A percentile compares a stretch with the other conserved stretches of the same genome.
Evolutionary conservation across 2,797 vertebrate species (phyloP).

Genomic region (Acanthiza pusilla): DNA sequence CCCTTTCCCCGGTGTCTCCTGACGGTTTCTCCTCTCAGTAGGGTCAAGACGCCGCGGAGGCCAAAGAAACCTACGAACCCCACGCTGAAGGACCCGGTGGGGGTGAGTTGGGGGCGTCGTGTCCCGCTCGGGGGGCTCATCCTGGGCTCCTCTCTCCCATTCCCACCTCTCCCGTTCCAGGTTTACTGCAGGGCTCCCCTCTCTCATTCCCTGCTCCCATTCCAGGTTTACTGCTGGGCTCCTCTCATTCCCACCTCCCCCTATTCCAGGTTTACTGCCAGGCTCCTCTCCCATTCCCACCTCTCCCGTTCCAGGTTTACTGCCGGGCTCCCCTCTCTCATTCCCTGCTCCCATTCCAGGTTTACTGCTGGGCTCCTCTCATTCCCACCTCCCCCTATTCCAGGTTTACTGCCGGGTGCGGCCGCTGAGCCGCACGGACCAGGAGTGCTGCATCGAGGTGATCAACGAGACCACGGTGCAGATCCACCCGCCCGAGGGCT

Average conservation of each 20-base stretch:
- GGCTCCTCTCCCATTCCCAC: no score
- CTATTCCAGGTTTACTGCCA: no score
- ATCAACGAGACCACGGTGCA: conserved; percentile 87
- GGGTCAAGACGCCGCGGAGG: conserved; percentile 81
- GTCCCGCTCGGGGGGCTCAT: no score
- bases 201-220: background rate
- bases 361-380: background rate
- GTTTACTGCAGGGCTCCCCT: no score
- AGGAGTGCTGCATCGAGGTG: conserved; percentile 91
- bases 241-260: no score
- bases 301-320: no score
- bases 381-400: background rate
- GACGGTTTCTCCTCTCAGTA: conserved; percentile 64
- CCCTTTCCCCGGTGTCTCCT: background rate
- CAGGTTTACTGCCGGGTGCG: conserved; percentile 93
- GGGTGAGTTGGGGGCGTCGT: conserved; percentile 75
- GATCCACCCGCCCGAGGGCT: conserved; percentile 89
- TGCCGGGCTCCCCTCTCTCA: no score
- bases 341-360: background rate
- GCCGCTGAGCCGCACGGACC: conserved; percentile 78
- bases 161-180: no score
- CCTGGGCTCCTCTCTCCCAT: no score
- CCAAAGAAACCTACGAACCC: conserved; percentile 80
- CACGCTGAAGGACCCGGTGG: conserved; percentile 87
- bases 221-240: conserved; percentile 88